phyloP scores from a whole-genome alignment of 2,797 vertebrate species.

The Lemur catta region DNA sequence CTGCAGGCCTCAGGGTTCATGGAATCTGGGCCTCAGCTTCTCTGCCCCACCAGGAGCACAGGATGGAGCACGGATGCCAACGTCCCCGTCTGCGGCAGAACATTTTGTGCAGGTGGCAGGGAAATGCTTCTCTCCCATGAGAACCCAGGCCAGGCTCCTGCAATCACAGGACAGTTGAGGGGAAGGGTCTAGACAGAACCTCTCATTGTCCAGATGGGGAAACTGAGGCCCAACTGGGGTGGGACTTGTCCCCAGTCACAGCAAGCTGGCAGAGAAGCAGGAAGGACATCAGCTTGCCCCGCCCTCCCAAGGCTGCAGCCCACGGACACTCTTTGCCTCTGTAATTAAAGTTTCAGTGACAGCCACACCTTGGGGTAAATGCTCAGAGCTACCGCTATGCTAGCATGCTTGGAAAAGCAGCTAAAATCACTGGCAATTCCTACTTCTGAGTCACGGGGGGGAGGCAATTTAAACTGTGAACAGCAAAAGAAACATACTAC shows the following conservation, averaged over 20 bases:
- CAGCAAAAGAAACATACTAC: background rate
- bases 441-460: background rate
- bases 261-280: background rate
- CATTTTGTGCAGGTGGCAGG: background rate
- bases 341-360: too few relatives aligned
- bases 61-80: background rate
- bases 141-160: background rate
- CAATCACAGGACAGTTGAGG: background rate
- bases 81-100: background rate
- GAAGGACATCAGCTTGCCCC: background rate
- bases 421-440: background rate
- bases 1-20: background rate
- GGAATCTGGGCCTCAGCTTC: background rate
- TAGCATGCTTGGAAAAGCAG: background rate
- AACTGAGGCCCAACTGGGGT: background rate
- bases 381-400: background rate
- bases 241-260: background rate
- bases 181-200: background rate
- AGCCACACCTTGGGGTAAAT: background rate
- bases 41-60: background rate
- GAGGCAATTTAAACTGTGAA: background rate
- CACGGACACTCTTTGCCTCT: background rate
- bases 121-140: background rate
- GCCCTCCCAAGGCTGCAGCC: accelerated
- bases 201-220: background rate